Percentiles rank a stretch among this genome's conserved stretches.
These are phyloP conservation scores for Cyphomyrus plagiostoma DNA, from an alignment of 2,113 vertebrate species.

Conservation along the genomic window DNA sequence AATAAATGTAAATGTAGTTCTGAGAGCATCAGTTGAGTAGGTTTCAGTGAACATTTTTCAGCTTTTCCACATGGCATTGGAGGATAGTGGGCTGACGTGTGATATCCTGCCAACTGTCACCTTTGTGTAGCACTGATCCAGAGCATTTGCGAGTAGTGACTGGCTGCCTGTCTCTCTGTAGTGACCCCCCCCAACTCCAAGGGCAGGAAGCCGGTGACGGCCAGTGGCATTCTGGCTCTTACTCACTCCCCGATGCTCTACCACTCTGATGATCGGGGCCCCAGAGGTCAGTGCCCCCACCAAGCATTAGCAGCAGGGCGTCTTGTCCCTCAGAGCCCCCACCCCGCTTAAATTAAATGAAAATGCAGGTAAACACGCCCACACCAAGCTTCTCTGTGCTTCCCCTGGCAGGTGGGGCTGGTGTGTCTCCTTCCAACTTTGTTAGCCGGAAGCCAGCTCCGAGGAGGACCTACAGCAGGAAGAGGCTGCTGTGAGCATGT, in stretches of 20 bases:
- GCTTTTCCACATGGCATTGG: neutral
- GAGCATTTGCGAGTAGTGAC: neutral
- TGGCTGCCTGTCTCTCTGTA: conserved; percentile 43
- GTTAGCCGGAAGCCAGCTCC: conserved; percentile 38
- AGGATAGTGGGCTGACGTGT: neutral
- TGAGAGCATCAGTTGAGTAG: neutral
- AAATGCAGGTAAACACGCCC: neutral
- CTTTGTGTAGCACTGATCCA: neutral
- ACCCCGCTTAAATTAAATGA: neutral
- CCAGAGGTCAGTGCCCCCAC: neutral
- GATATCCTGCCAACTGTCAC: neutral
- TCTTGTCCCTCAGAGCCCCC: neutral
- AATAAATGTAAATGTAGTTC: neutral
- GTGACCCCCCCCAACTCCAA: conserved; percentile 59
- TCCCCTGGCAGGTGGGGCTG: conserved; percentile 37
- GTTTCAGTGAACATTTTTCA: neutral
- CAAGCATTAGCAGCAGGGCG: neutral
- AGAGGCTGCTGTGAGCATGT: conserved; percentile 62
- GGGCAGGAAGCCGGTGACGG: conserved; percentile 57
- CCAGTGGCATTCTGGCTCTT: conserved; percentile 78
- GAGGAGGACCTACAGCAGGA: conserved; percentile 71
- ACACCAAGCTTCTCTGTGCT: neutral
- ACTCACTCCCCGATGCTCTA: conserved; percentile 84
- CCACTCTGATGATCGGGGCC: conserved; percentile 24
- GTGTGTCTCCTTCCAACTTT: conserved; percentile 60